Base-by-base conservation (phyloP, 2,888 invertebrate species). In the Trichopria drosophilae region DNA sequence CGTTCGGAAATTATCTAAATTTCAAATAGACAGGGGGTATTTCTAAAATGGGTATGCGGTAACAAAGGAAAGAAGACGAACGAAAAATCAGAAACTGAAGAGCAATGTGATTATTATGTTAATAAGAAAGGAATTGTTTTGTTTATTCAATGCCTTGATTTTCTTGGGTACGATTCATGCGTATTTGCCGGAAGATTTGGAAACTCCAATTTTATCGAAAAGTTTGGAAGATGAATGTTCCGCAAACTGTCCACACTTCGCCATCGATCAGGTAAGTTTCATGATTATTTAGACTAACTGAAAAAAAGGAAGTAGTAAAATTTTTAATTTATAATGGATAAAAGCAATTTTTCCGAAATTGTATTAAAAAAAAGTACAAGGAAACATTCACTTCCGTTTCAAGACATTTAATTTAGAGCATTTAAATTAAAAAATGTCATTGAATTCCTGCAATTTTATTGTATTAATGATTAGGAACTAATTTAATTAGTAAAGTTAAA, bases 141-240 rank as follows among this genome's bases (percentile, higher is more conserved):
- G 58, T 32, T 37, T 67, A 36, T 36, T 68, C 59, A 67, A 59
- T 64, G 60, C 71, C 63, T 40, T 72, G 64, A 63, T 63, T 62
- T 55, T 69, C 62, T 64, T 61, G 57, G 66, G 61, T 58, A 54
- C 59, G 60, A 66, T 57, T 45, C 36, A 36, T 36, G 63, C 67
- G 48, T 56, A 72, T 44, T 62, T 71, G 53, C 69, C 70, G 28
- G 69, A 66, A 20, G 66, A 60, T 47, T 58, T 63, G 52, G 67
- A 72, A 35, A 61, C 65, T 45, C 57, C 59, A 18, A 42, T 42
- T 24, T 40, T 58, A 32, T 61, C 63, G 41, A 60, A 52, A 52
- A 67, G 57, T 51, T 61, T 72, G n/a, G 65, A 71, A 53, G 64
- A 71, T 35, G 71, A 72, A 48, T 73, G 73, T 58, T 65, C 70